Conservation (phyloP, 2,888 invertebrate species). For the Lasioglossum zephyrum region DNA sequence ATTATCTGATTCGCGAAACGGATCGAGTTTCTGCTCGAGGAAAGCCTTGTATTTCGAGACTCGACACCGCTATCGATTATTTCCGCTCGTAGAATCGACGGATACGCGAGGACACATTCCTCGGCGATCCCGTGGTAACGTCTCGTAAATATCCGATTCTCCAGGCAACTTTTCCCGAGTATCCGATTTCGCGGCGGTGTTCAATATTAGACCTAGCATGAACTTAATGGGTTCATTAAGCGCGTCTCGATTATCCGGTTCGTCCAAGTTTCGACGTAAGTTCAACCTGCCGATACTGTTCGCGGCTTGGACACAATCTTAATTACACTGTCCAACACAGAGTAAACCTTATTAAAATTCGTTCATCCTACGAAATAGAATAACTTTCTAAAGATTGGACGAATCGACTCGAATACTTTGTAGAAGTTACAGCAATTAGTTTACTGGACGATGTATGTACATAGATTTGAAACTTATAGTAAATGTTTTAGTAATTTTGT, state of each 20-base stretch:
- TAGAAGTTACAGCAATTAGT: neutral
- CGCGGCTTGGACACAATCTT: neutral
- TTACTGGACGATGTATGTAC: neutral
- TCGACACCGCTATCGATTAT: conserved; percentile 6
- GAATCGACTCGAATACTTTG: neutral
- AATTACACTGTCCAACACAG: neutral
- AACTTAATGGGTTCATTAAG: conserved; percentile 31
- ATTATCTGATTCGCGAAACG: neutral
- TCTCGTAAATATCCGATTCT: conserved; percentile 32
- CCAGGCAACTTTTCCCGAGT: conserved; percentile 6
- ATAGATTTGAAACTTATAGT: too few species aligned
- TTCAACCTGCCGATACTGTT: neutral
- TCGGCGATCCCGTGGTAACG: neutral
- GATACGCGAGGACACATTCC: neutral
- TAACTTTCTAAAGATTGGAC: neutral
- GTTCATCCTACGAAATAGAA: neutral
- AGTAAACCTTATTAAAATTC: neutral
- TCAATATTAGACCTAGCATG: conserved; percentile 30
- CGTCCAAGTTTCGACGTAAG: conserved; percentile 21
- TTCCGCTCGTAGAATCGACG: neutral
- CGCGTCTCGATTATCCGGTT: conserved; percentile 31
- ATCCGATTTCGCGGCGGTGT: conserved; percentile 24
- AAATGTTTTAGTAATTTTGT: neutral
- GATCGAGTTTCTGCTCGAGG: too few species aligned
- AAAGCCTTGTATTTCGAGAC: neutral